A percentile compares a stretch with the other conserved stretches of the same genome.
These are phyloP conservation scores for Epirrita christyi DNA, from an alignment of 2,888 invertebrate genomes.

Conservation along the genomic window DNA sequence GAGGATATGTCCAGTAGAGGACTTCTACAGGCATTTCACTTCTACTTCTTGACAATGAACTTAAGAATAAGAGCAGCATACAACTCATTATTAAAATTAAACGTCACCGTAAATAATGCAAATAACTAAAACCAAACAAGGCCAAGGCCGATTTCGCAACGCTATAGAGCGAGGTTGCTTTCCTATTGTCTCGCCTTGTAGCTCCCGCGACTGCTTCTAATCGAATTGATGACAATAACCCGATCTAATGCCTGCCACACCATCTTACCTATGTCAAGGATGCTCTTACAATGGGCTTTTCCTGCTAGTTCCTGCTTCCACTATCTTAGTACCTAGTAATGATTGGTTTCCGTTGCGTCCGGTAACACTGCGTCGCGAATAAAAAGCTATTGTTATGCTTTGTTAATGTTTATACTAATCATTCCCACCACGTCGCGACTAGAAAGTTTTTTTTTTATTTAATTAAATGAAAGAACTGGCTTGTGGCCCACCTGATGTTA, in stretches of 20 bases:
- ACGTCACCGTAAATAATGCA: slow-evolving; percentile 34
- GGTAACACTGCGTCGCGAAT: too few species aligned
- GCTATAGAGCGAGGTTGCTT: slow-evolving; percentile 53
- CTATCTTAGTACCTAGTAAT: too few species aligned
- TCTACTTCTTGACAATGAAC: too few species aligned
- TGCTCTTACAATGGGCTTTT: not conserved
- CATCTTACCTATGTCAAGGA: slow-evolving; percentile 8
- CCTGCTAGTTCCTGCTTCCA: not conserved
- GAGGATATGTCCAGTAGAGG: too few species aligned
- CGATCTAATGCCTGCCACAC: not conserved
- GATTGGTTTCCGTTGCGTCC: too few species aligned
- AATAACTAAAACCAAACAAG: slow-evolving; percentile 42
- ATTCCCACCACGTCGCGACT: too few species aligned
- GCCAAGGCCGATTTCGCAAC: slow-evolving; percentile 54
- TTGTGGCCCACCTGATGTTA: too few species aligned
- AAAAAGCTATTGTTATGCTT: too few species aligned
- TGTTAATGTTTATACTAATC: too few species aligned
- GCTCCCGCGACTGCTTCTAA: slow-evolving; percentile 19
- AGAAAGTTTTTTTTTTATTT: too few species aligned
- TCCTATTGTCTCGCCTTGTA: slow-evolving; percentile 51
- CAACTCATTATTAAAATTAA: slow-evolving; percentile 8
- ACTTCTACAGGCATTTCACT: too few species aligned
- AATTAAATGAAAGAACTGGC: too few species aligned
- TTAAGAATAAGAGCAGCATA: not conserved
- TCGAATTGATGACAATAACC: slow-evolving; percentile 25